A percentile compares a stretch with the other conserved stretches of the same genome.
phyloP scores from a whole-genome alignment of 1,140 invertebrate genomes.

The Drosophila sechellia region DNA sequence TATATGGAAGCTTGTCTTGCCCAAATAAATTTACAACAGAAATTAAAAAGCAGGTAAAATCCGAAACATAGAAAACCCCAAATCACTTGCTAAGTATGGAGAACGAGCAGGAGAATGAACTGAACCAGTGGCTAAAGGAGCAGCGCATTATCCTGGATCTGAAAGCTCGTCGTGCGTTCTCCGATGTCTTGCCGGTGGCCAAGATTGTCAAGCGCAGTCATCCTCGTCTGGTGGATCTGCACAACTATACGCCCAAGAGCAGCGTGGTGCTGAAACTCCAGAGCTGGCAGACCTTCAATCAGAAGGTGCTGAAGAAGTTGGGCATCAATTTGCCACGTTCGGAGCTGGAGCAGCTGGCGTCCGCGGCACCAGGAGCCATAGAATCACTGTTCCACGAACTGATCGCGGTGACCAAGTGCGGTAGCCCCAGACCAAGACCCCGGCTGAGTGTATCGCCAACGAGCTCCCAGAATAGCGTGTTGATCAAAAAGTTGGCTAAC shows the following conservation, averaged over 20 bases:
- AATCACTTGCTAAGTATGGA: conserved; percentile 15
- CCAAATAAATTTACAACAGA: conserved; percentile 14
- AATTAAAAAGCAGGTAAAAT: conserved; percentile 11
- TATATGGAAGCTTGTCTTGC: background rate
- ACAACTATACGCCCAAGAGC: conserved; percentile 89
- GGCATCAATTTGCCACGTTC: conserved; percentile 86
- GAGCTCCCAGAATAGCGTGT: background rate
- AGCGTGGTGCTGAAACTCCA: conserved; percentile 88
- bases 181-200: conserved; percentile 89
- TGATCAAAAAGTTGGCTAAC: background rate
- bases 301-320: conserved; percentile 88
- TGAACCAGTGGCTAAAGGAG: conserved; percentile 87
- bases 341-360: conserved; percentile 87
- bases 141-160: conserved; percentile 86
- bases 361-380: conserved; percentile 87
- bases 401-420: conserved; percentile 56
- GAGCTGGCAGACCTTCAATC: conserved; percentile 91
- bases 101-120: conserved; percentile 31
- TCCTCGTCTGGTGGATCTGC: conserved; percentile 89
- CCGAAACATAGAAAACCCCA: conserved; percentile 7
- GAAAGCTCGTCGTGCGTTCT: conserved; percentile 56
- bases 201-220: conserved; percentile 89
- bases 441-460: background rate
- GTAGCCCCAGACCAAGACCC: conserved; percentile 11
- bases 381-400: conserved; percentile 87